Evolutionary conservation across 2,113 vertebrate genomes (phyloP).

Genomic region (Diglossa brunneiventris): DNA sequence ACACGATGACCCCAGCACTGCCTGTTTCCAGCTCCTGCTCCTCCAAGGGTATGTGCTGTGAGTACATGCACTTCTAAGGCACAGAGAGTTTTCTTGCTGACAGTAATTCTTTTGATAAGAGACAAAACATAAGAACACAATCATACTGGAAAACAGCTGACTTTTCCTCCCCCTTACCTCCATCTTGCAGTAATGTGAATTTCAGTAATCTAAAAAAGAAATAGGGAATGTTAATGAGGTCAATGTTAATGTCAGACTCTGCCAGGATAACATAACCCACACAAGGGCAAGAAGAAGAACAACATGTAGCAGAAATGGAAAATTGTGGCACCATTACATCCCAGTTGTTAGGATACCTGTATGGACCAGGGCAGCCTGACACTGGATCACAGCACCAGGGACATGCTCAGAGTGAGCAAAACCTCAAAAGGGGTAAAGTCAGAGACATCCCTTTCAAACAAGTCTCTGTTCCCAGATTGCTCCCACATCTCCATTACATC

Average conservation of each 20-base stretch:
- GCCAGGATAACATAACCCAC: not conserved
- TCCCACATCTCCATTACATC: not conserved
- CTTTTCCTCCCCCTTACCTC: not conserved
- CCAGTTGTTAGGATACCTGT: not conserved
- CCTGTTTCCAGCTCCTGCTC: not conserved
- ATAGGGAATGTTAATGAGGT: not conserved
- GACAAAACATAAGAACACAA: not conserved
- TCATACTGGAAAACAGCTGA: not conserved
- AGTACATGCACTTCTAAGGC: not conserved
- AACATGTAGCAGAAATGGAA: not conserved
- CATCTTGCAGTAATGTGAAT: not conserved
- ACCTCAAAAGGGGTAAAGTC: not conserved
- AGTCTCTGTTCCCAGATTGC: not conserved
- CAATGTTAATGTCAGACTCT: not conserved
- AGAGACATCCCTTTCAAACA: not conserved
- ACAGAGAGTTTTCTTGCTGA: not conserved
- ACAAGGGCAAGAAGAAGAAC: not conserved
- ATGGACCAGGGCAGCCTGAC: not conserved
- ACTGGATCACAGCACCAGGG: not conserved
- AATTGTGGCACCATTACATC: not conserved
- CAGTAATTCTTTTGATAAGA: not conserved
- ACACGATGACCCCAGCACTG: not conserved
- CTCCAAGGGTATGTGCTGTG: not conserved
- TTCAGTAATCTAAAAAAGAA: not conserved
- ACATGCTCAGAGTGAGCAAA: not conserved